A percentile compares a stretch with the other conserved stretches of the same genome.
Evolutionary conservation across 2,113 vertebrate species (phyloP).

Genomic region (Lagopus leucura): DNA sequence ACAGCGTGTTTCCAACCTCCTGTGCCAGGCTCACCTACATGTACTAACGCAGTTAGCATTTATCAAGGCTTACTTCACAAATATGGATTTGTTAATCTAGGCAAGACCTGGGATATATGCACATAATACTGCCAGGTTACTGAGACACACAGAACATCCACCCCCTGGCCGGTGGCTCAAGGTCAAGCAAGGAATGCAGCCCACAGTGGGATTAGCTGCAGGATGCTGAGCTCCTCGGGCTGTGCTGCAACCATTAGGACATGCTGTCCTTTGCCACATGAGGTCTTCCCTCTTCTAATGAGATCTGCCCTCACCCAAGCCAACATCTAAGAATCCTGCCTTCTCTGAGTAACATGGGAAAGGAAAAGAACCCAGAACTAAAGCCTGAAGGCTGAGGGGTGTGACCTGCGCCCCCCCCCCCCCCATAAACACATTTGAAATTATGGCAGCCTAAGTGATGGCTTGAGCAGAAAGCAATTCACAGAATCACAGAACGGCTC

Average conservation of each 20-base stretch:
- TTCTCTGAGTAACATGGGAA: not conserved
- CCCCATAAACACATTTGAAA: not conserved
- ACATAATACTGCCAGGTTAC: constrained; percentile 3
- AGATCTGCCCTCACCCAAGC: not conserved
- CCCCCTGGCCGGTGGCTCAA: constrained; percentile 25
- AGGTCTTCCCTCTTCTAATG: not conserved
- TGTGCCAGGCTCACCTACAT: not conserved
- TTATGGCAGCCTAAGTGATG: not conserved
- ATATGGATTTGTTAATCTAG: constrained; percentile 66
- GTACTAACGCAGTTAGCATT: constrained; percentile 54
- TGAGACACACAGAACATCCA: not conserved
- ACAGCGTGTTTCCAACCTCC: not conserved
- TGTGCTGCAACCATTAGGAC: not conserved
- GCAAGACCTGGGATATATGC: constrained; percentile 23
- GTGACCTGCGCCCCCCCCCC: not conserved
- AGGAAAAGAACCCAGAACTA: not conserved
- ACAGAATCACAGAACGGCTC: too few species aligned
- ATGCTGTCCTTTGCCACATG: not conserved
- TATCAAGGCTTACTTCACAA: constrained; percentile 53
- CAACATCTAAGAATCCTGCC: not conserved
- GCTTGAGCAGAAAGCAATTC: not conserved
- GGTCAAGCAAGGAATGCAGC: not conserved
- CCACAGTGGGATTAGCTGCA: not conserved
- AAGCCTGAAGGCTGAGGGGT: not conserved
- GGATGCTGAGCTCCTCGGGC: not conserved